phyloP scores from a whole-genome alignment of 1,140 invertebrate genomes.

The Drosophila nikananu region DNA sequence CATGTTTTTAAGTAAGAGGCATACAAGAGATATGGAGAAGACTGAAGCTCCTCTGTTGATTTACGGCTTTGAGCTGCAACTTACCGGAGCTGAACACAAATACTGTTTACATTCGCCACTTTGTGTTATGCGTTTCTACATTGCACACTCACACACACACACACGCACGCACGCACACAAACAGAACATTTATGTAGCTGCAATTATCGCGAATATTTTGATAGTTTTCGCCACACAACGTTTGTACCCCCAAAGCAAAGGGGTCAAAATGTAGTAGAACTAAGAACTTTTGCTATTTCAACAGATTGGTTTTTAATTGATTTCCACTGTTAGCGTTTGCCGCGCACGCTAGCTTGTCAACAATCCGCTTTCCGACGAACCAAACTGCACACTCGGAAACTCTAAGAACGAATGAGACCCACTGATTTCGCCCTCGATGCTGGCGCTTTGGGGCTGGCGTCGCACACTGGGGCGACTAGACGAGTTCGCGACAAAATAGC shows the following conservation, averaged over 20 bases:
- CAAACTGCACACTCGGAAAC: constrained; percentile 57
- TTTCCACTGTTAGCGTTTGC: constrained; percentile 7
- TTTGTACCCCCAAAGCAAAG: background rate
- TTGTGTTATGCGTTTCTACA: constrained; percentile 23
- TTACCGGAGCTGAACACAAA: constrained; percentile 43
- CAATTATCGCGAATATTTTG: constrained; percentile 5
- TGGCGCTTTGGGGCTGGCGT: constrained; percentile 12
- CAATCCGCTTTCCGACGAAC: constrained; percentile 4
- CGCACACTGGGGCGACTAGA: constrained; percentile 13
- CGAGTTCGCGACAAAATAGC: background rate
- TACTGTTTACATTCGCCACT: constrained; percentile 31
- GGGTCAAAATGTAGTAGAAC: constrained; percentile 3
- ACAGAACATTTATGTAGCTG: constrained; percentile 1
- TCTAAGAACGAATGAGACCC: constrained; percentile 15
- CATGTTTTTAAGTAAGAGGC: background rate
- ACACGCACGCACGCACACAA: background rate
- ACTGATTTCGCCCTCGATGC: constrained; percentile 18
- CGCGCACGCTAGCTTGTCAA: constrained; percentile 22
- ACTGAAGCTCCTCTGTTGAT: constrained; percentile 12
- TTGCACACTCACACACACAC: constrained; percentile 19
- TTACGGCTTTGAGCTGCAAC: constrained; percentile 23
- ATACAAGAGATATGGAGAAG: background rate
- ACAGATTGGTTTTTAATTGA: constrained; percentile 23
- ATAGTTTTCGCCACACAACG: background rate
- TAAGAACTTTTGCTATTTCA: constrained; percentile 28